Base-by-base conservation (phyloP, 2,888 invertebrate species). In the Anoplius nigerrimus region DNA sequence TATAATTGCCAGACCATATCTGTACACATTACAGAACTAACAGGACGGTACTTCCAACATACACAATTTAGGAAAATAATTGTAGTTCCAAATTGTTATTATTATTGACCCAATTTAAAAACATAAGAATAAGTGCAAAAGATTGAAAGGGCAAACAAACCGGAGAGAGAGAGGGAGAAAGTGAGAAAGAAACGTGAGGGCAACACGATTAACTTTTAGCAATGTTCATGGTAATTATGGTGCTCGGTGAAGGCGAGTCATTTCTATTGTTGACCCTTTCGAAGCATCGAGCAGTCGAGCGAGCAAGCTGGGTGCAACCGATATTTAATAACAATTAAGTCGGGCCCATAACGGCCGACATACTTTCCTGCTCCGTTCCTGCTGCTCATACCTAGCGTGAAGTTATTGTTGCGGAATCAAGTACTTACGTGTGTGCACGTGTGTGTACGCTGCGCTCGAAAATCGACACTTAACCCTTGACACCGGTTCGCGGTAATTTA, bases 221-320 rank as follows among this genome's bases (percentile, higher is more conserved):
- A 53, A 42, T 59, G 62, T 72, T 66, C 66, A 58, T 20, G 69
- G 46, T 62, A 69, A 69, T 69, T 62, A 48, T 16, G 48, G 2
- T 1, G 3, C 48, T 2, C 48, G 8, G 8, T 3, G 18, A 8
- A 6, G 48, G 48, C 48, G 8, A 16, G 48, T 16, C 16, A 16
- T 8, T 48, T 4, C 48, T 16, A 48, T 48, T 18, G 18, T 48
- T 48, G 48, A 48, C 48, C 48, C 48, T 8, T n/a, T 11, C 4
- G 34, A 6, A 34, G 8, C 34, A 34, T 1, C 8, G 34, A 34
- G 4, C 48, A 8, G 48, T 18, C 5, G 48, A 8, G 45, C 45
- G n/a, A 15, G 45, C 48, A 16, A 48, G 2, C 48, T 18, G 48
- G 18, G 16, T 16, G 48, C 48, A 48, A 16, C 48, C 18, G 4